Evolutionary conservation across 2,888 invertebrate species (phyloP).

Genomic region (Andrena bucephala): DNA sequence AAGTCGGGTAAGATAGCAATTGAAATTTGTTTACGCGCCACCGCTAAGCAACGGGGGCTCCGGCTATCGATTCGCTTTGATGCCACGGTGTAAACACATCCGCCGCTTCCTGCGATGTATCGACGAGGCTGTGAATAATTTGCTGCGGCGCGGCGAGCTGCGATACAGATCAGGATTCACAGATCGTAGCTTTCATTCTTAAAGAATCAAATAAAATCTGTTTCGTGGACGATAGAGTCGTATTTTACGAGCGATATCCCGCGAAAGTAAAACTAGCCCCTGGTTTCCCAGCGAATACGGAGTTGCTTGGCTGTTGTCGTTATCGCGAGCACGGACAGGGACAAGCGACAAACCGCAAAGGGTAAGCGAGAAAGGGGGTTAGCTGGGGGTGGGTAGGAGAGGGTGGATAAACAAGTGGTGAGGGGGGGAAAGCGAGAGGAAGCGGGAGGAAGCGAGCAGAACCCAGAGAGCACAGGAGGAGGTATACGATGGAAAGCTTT

Average conservation of each 20-base stretch:
- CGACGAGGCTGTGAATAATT: constrained; percentile 54
- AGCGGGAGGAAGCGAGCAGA: neutral
- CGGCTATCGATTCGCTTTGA: constrained; percentile 61
- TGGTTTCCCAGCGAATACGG: constrained; percentile 19
- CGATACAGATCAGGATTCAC: constrained; percentile 18
- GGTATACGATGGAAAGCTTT: constrained; percentile 71
- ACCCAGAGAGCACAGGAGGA: constrained; percentile 16
- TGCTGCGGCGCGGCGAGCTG: constrained; percentile 27
- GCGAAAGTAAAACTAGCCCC: constrained; percentile 15
- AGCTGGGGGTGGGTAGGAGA: neutral
- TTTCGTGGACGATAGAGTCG: too few relatives aligned
- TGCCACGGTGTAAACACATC: constrained; percentile 57
- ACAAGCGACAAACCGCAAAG: constrained; percentile 50
- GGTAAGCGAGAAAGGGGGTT: constrained; percentile 26
- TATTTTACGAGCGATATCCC: constrained; percentile 18
- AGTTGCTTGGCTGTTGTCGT: constrained; percentile 47
- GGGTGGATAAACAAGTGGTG: constrained; percentile 3
- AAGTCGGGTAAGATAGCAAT: constrained; percentile 18
- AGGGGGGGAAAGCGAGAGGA: constrained; percentile 11
- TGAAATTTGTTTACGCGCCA: constrained; percentile 53
- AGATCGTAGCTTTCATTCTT: constrained; percentile 8
- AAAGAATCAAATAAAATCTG: too few relatives aligned
- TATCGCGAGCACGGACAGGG: constrained; percentile 47
- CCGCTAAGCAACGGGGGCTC: constrained; percentile 20
- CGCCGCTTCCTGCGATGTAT: constrained; percentile 20